phyloP scores from a whole-genome alignment of 2,888 invertebrate genomes.

The Macrosiphum euphorbiae region DNA sequence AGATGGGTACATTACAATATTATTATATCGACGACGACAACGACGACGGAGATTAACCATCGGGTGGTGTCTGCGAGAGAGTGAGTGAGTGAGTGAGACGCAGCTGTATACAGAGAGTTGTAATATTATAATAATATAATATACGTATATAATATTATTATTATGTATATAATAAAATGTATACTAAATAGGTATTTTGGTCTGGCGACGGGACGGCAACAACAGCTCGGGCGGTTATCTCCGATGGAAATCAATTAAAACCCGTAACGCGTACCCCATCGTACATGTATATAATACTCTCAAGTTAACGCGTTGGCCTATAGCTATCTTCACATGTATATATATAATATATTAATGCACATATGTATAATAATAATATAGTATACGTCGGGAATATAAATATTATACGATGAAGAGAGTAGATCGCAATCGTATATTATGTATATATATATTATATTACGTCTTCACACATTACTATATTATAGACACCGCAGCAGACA shows the following conservation, averaged over 20 bases:
- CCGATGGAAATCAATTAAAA: conserved; percentile 47
- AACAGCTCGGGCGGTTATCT: neutral
- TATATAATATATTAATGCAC: neutral
- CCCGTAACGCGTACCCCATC: neutral
- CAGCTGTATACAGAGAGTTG: neutral
- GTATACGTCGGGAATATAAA: conserved; percentile 29
- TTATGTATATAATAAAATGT: neutral
- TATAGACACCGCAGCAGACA: neutral
- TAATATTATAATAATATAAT: neutral
- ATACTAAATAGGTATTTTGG: conserved; percentile 25
- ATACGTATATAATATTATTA: no score
- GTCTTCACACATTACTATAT: neutral
- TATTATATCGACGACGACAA: neutral
- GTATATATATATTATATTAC: neutral
- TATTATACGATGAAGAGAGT: conserved; percentile 1
- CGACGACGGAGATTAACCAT: neutral
- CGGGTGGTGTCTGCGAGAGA: neutral
- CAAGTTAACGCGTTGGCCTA: neutral
- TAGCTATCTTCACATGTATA: neutral
- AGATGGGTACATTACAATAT: neutral
- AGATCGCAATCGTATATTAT: conserved; percentile 44
- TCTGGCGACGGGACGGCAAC: neutral
- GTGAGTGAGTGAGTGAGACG: neutral
- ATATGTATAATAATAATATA: neutral
- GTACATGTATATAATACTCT: neutral